Evolutionary conservation across 2,888 invertebrate genomes (phyloP).

Genomic region (Hyles lineata): DNA sequence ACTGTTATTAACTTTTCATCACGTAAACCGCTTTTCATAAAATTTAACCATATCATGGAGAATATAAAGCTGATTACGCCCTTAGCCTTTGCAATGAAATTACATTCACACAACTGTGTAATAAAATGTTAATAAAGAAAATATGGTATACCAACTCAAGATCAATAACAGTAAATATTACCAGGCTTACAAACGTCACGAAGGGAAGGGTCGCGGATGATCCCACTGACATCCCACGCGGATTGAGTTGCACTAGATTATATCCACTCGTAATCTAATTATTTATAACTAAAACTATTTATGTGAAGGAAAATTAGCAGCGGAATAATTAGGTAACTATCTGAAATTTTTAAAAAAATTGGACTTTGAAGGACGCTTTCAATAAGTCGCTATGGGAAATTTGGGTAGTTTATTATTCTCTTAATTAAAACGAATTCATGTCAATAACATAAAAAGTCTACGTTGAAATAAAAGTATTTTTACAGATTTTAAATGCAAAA

Average conservation of each 20-base stretch:
- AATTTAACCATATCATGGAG: no score
- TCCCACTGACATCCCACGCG: slow-evolving; percentile 51
- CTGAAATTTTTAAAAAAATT: no score
- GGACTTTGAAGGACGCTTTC: no score
- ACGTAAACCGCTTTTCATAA: no score
- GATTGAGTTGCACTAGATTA: slow-evolving; percentile 58
- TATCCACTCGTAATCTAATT: slow-evolving; percentile 29
- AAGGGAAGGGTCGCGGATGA: slow-evolving; percentile 15
- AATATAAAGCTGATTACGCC: no score
- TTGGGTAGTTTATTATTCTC: no score
- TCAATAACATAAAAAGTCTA: no score
- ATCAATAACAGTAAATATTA: neutral
- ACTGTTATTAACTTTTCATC: no score
- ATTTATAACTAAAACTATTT: neutral
- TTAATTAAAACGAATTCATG: no score
- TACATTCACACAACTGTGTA: neutral
- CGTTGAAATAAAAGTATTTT: neutral
- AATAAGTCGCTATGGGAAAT: no score
- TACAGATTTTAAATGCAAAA: no score
- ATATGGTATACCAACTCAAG: neutral
- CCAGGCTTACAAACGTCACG: neutral
- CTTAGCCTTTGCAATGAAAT: no score
- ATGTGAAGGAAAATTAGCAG: neutral
- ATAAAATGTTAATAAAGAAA: neutral
- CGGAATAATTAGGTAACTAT: neutral